Base-by-base conservation (phyloP, 2,888 invertebrate species). In the Sinopyrophorus schimmeli region DNA sequence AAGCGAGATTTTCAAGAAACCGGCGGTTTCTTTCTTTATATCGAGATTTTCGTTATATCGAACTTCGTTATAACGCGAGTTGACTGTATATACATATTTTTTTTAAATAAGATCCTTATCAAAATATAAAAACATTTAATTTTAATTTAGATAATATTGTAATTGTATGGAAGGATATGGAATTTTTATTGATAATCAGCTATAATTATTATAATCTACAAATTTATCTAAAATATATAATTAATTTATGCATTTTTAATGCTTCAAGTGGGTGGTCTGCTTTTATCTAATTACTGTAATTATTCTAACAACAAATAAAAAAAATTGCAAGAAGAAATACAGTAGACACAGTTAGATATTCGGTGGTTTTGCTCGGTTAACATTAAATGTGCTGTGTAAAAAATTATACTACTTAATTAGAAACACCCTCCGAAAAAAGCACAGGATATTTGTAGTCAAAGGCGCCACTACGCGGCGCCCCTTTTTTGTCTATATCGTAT, bases 141-240 rank as follows among this genome's bases (percentile, higher is more conserved):
- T n/a, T n/a, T n/a, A n/a, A n/a, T n/a, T n/a, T n/a, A 18, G 4
- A 6, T 18, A 5, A 18, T 5, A 21, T 21, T 5, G 35, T 30
- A 40, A 17, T 30, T 20, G 30, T 9, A 40, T 40, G 20, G 12
- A 20, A 40, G n/a, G 28, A 40, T 60, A 61, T 59, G 60, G 58
- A 59, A 60, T 59, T 59, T 60, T 55, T 55, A 53, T 52, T 57
- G 55, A 52, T 47, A 42, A 23, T 44, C n/a, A 5, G 21, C 27
- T 37, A 52, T 57, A 59, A 61, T 61, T 60, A 63, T 58, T 62
- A 60, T 60, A 59, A 60, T 63, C 54, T 18, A 56, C 56, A 58
- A 59, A 55, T 55, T 61, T 61, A 63, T 66, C 64, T 64, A 64
- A 64, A 64, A 60, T 59, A 60, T 60, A 63, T 64, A 65, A 65